A percentile compares a stretch with the other conserved stretches of the same genome.
Conservation (phyloP, 2,797 vertebrate species). For the Menidia menidia region DNA sequence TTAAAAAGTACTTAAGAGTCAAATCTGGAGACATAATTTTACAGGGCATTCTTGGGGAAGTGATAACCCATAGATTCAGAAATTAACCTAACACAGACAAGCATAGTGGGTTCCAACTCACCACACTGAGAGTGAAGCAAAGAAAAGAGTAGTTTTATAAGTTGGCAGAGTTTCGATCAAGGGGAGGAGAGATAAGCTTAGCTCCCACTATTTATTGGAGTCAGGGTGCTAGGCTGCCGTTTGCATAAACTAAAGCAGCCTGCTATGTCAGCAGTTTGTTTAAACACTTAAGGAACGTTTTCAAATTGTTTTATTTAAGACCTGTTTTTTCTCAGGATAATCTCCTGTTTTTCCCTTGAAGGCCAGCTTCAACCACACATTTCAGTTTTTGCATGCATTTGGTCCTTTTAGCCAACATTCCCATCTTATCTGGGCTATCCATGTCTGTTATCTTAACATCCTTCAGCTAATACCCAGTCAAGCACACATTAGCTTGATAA, state of each 20-base stretch:
- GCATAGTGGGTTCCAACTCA: constrained; percentile 28
- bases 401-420: constrained; percentile 32
- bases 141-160: constrained; percentile 66
- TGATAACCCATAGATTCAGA: constrained; percentile 34
- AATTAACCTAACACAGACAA: constrained; percentile 48
- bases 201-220: constrained; percentile 69
- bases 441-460: constrained; percentile 34
- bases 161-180: constrained; percentile 66
- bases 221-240: constrained; percentile 69
- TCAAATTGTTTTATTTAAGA: constrained; percentile 43
- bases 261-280: constrained; percentile 70
- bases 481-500: constrained; percentile 39
- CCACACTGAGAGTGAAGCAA: constrained; percentile 17
- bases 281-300: constrained; percentile 48
- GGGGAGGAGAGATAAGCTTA: constrained; percentile 44
- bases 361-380: constrained; percentile 70
- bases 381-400: constrained; percentile 53
- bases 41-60: constrained; percentile 30
- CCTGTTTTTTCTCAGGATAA: constrained; percentile 46
- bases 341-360: constrained; percentile 57
- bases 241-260: constrained; percentile 65
- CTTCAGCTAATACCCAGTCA: constrained; percentile 24
- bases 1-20: constrained; percentile 26
- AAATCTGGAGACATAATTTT: constrained; percentile 37
- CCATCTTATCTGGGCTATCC: constrained; percentile 30